These are phyloP conservation scores for Dorcus parallelipipedus DNA, from an alignment of 2,888 invertebrate genomes.

Conservation along the genomic window DNA sequence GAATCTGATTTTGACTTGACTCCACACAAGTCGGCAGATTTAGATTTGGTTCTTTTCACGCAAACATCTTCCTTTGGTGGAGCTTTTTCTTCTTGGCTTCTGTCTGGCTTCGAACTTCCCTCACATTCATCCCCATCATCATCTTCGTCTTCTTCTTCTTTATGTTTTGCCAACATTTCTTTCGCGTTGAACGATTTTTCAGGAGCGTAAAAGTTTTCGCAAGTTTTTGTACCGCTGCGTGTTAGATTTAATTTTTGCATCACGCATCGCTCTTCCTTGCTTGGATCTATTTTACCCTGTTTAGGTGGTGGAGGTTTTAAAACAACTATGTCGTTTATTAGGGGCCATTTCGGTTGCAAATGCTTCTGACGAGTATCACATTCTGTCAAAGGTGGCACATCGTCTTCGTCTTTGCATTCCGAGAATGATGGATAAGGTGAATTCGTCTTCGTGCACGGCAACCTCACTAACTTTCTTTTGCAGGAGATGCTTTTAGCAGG, in stretches of 20 bases:
- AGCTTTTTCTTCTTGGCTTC: neutral
- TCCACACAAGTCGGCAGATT: too few species aligned
- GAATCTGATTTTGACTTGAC: neutral
- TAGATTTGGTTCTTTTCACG: neutral
- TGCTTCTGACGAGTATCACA: constrained; percentile 24
- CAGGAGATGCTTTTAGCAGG: constrained; percentile 7
- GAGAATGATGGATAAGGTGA: constrained; percentile 35
- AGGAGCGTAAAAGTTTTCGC: constrained; percentile 27
- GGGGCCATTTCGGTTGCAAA: constrained; percentile 31
- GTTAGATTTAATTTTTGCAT: constrained; percentile 25
- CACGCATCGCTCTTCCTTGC: constrained; percentile 31
- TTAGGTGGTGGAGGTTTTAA: constrained; percentile 27
- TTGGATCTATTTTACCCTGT: constrained; percentile 25
- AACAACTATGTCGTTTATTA: constrained; percentile 12
- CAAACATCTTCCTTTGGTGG: neutral
- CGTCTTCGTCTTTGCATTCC: constrained; percentile 31
- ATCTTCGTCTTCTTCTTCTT: neutral
- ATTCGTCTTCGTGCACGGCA: constrained; percentile 28
- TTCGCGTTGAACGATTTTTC: constrained; percentile 24
- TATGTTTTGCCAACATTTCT: constrained; percentile 10
- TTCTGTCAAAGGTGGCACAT: constrained; percentile 25
- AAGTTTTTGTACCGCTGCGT: constrained; percentile 27
- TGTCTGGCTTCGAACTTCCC: neutral
- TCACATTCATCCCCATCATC: neutral
- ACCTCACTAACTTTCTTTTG: neutral